Conservation (phyloP, 2,888 invertebrate species). For the Pherbina coryleti region DNA sequence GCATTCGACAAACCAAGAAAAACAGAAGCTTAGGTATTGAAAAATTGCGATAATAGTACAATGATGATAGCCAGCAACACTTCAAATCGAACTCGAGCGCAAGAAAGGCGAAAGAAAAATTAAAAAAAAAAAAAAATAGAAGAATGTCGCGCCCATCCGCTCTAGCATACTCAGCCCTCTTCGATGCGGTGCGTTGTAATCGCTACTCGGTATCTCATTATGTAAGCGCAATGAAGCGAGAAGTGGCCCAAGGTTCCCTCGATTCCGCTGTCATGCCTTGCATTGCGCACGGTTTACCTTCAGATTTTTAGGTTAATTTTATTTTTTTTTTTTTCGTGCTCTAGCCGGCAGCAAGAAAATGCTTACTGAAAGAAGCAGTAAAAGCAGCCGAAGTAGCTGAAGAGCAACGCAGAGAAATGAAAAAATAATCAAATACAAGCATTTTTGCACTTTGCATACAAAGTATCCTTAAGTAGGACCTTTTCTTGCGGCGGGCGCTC, state of each 20-base stretch:
- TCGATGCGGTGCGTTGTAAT: constrained; percentile 19
- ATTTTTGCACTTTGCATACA: constrained; percentile 66
- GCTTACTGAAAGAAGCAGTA: neutral
- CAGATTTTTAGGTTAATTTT: constrained; percentile 42
- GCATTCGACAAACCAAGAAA: neutral
- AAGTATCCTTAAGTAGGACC: constrained; percentile 60
- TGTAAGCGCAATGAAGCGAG: constrained; percentile 51
- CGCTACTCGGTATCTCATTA: constrained; percentile 28
- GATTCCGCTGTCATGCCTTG: constrained; percentile 22
- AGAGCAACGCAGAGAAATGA: constrained; percentile 12
- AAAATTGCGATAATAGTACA: constrained; percentile 26
- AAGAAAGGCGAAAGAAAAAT: neutral
- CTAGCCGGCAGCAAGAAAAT: neutral
- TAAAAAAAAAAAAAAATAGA: neutral
- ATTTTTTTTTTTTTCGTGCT: neutral
- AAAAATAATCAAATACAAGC: constrained; percentile 44
- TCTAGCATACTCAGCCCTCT: constrained; percentile 3
- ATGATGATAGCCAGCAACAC: constrained; percentile 25
- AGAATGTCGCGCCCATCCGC: constrained; percentile 11
- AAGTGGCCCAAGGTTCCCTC: constrained; percentile 43
- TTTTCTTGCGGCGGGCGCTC: constrained; percentile 34
- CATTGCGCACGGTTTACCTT: constrained; percentile 48
- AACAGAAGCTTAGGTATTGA: constrained; percentile 7
- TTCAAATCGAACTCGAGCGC: neutral
- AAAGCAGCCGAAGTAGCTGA: neutral